phyloP scores from a whole-genome alignment of 2,113 vertebrate genomes.

The Psephotus haematonotus region DNA sequence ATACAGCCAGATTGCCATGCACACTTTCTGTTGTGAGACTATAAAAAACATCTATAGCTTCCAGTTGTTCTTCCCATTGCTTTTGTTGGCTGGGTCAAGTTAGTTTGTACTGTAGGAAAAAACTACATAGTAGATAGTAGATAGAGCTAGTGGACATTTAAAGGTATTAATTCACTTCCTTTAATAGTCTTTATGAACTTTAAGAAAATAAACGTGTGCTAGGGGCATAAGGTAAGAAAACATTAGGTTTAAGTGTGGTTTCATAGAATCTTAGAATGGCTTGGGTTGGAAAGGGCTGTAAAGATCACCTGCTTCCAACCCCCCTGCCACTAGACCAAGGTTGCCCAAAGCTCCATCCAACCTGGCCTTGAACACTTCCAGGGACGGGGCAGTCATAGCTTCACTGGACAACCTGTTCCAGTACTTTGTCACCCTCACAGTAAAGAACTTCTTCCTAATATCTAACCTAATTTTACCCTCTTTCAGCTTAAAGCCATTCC shows the following conservation, averaged over 20 bases:
- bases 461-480: neutral
- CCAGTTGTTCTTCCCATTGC: neutral
- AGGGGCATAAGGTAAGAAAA: slow-evolving; percentile 61
- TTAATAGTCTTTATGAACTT: slow-evolving; percentile 73
- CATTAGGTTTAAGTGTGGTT: slow-evolving; percentile 69
- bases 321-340: neutral
- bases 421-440: neutral
- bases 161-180: slow-evolving; percentile 73
- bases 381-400: neutral
- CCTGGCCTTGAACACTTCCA: neutral
- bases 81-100: slow-evolving; percentile 40
- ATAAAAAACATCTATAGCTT: neutral
- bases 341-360: neutral
- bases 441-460: neutral
- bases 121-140: slow-evolving; percentile 48
- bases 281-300: neutral
- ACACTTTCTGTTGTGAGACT: neutral
- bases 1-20: neutral
- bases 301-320: neutral
- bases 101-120: slow-evolving; percentile 46
- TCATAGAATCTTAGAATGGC: neutral
- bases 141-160: slow-evolving; percentile 53
- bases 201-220: slow-evolving; percentile 69
- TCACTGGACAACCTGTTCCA: neutral
- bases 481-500: neutral